A percentile compares a stretch with the other conserved stretches of the same genome.
Evolutionary conservation across 2,797 vertebrate species (phyloP).

Genomic region (Syncerus caffer): DNA sequence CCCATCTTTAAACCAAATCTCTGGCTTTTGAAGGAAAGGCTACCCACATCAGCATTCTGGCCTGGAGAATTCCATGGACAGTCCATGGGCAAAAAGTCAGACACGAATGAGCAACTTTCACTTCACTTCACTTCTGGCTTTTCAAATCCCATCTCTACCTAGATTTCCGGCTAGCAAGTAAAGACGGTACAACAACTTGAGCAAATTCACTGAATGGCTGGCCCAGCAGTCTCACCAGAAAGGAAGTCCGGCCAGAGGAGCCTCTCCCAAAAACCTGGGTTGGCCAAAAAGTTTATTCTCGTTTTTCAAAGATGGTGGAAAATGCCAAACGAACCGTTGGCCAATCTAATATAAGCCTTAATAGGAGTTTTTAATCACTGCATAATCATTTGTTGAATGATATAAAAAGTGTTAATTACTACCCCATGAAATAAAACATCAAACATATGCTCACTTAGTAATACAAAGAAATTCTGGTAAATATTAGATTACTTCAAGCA

Average conservation of each 20-base stretch:
- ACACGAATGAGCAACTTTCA: background rate
- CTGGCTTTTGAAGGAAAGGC: background rate
- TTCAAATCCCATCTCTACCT: background rate
- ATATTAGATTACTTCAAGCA: background rate
- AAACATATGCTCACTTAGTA: background rate
- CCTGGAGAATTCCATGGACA: background rate
- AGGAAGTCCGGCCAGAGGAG: background rate
- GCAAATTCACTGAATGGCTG: background rate
- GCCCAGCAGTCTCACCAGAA: background rate
- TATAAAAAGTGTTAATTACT: background rate
- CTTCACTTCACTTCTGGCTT: background rate
- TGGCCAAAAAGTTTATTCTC: background rate
- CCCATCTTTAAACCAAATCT: background rate
- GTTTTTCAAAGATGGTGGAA: background rate
- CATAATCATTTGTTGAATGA: background rate
- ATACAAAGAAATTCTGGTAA: background rate
- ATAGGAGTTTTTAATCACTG: background rate
- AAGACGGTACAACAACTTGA: background rate
- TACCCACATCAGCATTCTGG: background rate
- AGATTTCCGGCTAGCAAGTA: background rate
- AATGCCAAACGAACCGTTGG: background rate
- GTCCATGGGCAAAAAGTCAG: background rate
- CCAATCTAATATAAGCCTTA: background rate
- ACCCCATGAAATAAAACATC: background rate
- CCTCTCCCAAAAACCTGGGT: background rate